These are phyloP conservation scores for mouse (Mus musculus) DNA, from an alignment of 2,113 vertebrate genomes.

Conservation along the genomic window DNA sequence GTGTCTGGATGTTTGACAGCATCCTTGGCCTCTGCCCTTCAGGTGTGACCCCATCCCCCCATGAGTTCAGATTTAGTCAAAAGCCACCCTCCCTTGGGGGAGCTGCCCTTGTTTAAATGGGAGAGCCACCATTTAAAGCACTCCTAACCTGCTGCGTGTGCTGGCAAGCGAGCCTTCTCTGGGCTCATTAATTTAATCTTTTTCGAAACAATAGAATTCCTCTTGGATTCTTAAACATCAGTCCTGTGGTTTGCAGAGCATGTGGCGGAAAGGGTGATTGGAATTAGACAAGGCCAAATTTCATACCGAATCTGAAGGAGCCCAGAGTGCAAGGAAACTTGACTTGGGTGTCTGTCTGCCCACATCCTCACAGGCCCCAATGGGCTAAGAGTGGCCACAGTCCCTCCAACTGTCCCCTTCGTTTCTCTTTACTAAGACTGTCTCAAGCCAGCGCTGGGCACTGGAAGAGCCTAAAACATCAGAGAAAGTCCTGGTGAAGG, in stretches of 20 bases:
- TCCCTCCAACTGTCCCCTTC: background rate
- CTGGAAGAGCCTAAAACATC: background rate
- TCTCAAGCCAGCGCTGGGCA: background rate
- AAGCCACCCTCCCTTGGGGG: background rate
- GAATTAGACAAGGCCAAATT: background rate
- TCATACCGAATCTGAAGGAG: background rate
- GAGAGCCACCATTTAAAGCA: background rate
- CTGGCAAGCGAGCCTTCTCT: background rate
- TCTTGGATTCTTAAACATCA: background rate
- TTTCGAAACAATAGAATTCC: background rate
- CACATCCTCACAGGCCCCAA: background rate
- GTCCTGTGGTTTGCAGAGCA: background rate
- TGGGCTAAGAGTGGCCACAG: background rate
- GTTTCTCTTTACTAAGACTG: background rate
- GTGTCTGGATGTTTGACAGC: background rate
- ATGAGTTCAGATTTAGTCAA: background rate
- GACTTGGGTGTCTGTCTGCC: constrained; percentile 8
- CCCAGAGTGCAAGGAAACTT: background rate
- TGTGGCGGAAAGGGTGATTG: background rate
- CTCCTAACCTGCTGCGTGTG: background rate
- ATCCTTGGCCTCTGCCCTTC: background rate
- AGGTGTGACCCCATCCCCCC: background rate
- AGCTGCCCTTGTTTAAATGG: no score
- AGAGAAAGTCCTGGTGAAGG: background rate
- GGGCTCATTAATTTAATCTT: constrained; percentile 27